phyloP scores from a whole-genome alignment of 2,797 vertebrate genomes.

The Nothura maculosa region DNA sequence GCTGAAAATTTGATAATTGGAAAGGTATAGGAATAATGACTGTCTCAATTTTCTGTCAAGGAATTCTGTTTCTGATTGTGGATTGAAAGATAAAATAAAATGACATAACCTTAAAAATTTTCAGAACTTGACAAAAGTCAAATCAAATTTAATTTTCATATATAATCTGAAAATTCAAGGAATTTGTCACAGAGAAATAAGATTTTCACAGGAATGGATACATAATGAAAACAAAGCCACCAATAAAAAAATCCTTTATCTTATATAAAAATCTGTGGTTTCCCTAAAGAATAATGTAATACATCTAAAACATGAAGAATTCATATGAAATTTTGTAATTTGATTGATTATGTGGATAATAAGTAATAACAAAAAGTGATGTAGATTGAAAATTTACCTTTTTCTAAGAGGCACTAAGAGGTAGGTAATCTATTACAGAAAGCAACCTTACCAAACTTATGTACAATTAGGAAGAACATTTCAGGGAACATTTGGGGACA shows the following conservation, averaged over 20 bases:
- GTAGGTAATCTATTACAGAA: not conserved
- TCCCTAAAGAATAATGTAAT: not conserved
- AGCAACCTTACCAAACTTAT: accelerated
- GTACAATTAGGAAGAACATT: not conserved
- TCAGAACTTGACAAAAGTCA: not conserved
- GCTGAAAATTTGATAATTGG: not conserved
- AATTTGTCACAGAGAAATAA: not conserved
- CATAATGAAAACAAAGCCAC: not conserved
- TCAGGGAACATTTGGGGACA: not conserved
- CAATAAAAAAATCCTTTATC: not conserved
- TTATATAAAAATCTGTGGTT: not conserved
- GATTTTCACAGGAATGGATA: not conserved
- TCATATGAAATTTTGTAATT: not conserved
- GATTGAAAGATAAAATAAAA: not conserved
- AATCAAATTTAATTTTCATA: not conserved
- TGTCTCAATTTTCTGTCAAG: not conserved
- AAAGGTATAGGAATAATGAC: not conserved
- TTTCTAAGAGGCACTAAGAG: not conserved
- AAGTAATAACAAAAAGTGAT: not conserved
- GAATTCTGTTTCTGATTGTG: not conserved
- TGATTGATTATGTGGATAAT: not conserved
- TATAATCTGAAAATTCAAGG: not conserved
- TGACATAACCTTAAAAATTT: not conserved
- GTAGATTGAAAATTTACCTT: not conserved
- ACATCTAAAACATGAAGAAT: not conserved